phyloP scores from a whole-genome alignment of 2,888 invertebrate species.

The Lasioglossum figueresi region DNA sequence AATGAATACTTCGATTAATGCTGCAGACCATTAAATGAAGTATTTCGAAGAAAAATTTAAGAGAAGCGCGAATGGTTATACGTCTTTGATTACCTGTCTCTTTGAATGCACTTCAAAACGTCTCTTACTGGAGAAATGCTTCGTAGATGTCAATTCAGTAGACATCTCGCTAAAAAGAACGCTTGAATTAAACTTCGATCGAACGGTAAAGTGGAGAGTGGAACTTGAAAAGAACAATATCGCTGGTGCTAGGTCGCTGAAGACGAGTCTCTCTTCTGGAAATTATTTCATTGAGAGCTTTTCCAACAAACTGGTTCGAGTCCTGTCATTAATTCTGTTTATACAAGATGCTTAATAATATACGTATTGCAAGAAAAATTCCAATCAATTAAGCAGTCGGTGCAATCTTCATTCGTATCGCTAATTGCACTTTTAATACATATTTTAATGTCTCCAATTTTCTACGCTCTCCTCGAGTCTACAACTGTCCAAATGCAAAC shows the following conservation, averaged over 20 bases:
- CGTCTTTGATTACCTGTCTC: not conserved
- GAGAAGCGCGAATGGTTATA: not conserved
- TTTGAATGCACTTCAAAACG: not conserved
- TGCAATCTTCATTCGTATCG: too few relatives aligned
- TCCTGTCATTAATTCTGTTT: not conserved
- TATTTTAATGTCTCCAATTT: not conserved
- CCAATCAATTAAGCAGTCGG: not conserved
- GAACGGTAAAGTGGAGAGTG: not conserved
- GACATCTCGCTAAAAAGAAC: not conserved
- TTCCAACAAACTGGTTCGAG: not conserved
- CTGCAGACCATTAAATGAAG: not conserved
- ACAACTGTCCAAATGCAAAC: not conserved
- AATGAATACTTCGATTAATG: not conserved
- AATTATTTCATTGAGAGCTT: slow-evolving; percentile 1
- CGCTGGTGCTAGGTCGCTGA: slow-evolving; percentile 50
- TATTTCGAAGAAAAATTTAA: not conserved
- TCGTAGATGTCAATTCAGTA: not conserved
- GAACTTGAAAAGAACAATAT: slow-evolving; percentile 23
- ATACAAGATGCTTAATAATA: not conserved
- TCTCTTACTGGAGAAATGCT: not conserved
- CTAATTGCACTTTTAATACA: not conserved
- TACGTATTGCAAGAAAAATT: not conserved
- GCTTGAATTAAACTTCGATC: not conserved
- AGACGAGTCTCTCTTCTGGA: slow-evolving; percentile 30
- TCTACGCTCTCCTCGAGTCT: not conserved